A percentile compares a stretch with the other conserved stretches of the same genome.
These are phyloP conservation scores for Drosophila subsilvestris DNA, from an alignment of 2,888 invertebrate genomes.

Conservation along the genomic window DNA sequence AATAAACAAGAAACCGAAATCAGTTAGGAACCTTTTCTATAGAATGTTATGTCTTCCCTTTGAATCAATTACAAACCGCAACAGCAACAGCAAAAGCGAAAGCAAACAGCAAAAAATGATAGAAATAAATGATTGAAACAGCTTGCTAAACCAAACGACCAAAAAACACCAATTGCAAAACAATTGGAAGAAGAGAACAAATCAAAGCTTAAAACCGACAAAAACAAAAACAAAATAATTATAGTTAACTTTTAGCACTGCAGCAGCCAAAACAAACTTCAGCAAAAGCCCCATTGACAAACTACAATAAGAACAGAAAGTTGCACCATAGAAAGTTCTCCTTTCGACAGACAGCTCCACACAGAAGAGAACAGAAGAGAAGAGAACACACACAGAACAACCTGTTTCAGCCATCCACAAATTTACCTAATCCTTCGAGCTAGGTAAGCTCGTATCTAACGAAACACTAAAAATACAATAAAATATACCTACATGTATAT, in stretches of 20 bases:
- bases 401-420: slow-evolving; percentile 54
- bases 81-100: slow-evolving; percentile 20
- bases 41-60: slow-evolving; percentile 79
- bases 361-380: slow-evolving; percentile 21
- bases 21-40: slow-evolving; percentile 76
- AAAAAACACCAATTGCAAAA: slow-evolving; percentile 25
- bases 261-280: slow-evolving; percentile 24
- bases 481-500: slow-evolving; percentile 6
- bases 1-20: slow-evolving; percentile 51
- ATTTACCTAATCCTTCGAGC: slow-evolving; percentile 54
- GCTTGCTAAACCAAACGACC: slow-evolving; percentile 34
- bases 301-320: slow-evolving; percentile 27
- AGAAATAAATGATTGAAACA: slow-evolving; percentile 39
- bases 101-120: slow-evolving; percentile 25
- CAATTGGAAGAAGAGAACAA: slow-evolving; percentile 14
- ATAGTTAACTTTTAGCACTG: slow-evolving; percentile 41
- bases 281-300: slow-evolving; percentile 15
- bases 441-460: slow-evolving; percentile 12
- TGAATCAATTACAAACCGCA: slow-evolving; percentile 73
- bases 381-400: slow-evolving; percentile 28
- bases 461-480: slow-evolving; percentile 15
- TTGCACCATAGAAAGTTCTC: slow-evolving; percentile 21
- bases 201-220: slow-evolving; percentile 32
- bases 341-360: slow-evolving; percentile 30
- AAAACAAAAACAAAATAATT: slow-evolving; percentile 20